Evolutionary conservation across 1,140 invertebrate genomes (phyloP).

Genomic region (Achatina immaculata): DNA sequence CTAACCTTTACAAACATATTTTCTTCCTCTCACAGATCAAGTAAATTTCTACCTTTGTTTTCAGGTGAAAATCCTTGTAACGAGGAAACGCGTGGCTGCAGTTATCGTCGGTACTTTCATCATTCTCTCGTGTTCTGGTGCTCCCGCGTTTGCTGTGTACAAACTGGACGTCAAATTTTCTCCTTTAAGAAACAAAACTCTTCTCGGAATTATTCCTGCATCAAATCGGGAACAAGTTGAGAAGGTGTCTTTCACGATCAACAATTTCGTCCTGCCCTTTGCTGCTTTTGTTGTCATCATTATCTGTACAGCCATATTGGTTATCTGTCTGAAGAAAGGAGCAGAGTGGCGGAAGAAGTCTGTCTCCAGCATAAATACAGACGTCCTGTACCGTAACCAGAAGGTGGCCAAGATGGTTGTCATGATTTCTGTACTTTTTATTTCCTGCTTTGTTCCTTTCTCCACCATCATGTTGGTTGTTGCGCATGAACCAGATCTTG

Average conservation of each 20-base stretch:
- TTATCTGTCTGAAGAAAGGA: not conserved
- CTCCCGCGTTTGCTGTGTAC: not conserved
- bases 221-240: not conserved
- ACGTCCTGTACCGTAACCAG: not conserved
- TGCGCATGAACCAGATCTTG: not conserved
- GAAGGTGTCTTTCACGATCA: constrained; percentile 2
- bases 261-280: constrained; percentile 1
- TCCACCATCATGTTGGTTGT: not conserved
- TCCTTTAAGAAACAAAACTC: constrained; percentile 3
- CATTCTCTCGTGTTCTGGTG: not conserved
- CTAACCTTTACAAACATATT: too few species aligned
- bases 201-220: not conserved
- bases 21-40: too few species aligned
- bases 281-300: not conserved
- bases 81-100: too few species aligned
- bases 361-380: not conserved
- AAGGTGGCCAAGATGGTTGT: constrained; percentile 22
- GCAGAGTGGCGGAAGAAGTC: not conserved
- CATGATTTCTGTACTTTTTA: too few species aligned
- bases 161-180: not conserved
- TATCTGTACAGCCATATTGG: not conserved
- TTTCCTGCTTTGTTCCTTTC: not conserved
- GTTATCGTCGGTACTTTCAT: not conserved
- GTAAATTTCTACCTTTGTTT: too few species aligned
- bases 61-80: too few species aligned